Evolutionary conservation across 2,888 invertebrate genomes (phyloP), one percentile per base, ranked within the genome.

Genomic region (Cyclophora albipunctata): DNA sequence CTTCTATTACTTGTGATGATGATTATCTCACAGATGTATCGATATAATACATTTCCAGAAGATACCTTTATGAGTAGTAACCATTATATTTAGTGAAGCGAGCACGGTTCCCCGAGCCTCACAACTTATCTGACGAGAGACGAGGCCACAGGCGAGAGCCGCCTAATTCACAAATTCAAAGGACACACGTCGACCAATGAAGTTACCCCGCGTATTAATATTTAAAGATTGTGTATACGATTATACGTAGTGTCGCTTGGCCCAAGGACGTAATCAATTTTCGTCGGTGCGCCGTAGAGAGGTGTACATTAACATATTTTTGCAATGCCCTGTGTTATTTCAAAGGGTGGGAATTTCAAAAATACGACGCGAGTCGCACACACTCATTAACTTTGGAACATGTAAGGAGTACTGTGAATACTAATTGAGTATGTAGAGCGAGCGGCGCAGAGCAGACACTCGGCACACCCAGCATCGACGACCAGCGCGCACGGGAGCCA

Each of bases 331-430:
- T 71, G 62, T 67, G 74, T 69, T 71, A 64, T 78, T 75, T 82
- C 84, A 86, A 85, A 86, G 84, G 82, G 74, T 65, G 71, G 69
- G 76, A 75, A 75, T 75, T 78, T 84, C 83, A 84, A 86, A 86
- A 84, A 84, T 85, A 85, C 81, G 68, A 69, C 77, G 71, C 60
- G 49, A 66, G 64, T 71, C 73, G 77, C 78, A 75, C 73, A 72
- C 72, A 78, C 80, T 82, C 84, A 85, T 86, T 86, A 85, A 84
- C 82, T 85, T 83, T 79, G 84, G 76, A 84, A 80, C 82, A 79
- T 69, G 78, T 80, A 84, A 84, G 84, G 81, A 84, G 74, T 66
- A 72, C 68, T 64, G 66, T 80, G 86, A 83, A 87, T 86, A 81
- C 82, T 85, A 86, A 87, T 84, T 81, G 76, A 73, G 72, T 62